phyloP scores from a whole-genome alignment of 2,797 vertebrate species.

The Tadarida brasiliensis region DNA sequence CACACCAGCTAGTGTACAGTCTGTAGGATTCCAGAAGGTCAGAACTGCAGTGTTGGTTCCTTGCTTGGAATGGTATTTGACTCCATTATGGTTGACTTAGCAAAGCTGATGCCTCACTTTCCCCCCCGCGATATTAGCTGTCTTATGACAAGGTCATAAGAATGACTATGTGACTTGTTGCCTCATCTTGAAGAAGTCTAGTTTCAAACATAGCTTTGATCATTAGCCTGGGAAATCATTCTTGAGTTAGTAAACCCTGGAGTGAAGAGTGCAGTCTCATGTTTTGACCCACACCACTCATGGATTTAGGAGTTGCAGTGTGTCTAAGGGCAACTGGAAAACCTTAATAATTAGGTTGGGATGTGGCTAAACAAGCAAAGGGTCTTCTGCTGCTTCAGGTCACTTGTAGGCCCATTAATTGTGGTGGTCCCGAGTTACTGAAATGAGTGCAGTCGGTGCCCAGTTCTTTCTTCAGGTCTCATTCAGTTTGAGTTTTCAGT shows the following conservation, averaged over 20 bases:
- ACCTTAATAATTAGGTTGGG: not conserved
- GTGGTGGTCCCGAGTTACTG: not conserved
- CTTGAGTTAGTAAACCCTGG: not conserved
- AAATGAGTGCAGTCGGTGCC: not conserved
- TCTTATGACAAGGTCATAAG: not conserved
- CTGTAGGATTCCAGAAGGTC: not conserved
- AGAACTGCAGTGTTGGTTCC: not conserved
- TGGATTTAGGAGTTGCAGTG: not conserved
- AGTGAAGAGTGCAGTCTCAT: not conserved
- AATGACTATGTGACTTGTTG: not conserved
- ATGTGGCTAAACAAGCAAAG: not conserved
- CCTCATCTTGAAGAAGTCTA: not conserved
- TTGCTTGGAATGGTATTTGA: not conserved
- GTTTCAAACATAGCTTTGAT: not conserved
- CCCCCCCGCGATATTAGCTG: accelerated
- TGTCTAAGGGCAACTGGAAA: not conserved
- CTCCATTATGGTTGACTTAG: not conserved
- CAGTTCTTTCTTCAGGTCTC: not conserved
- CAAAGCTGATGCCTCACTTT: not conserved
- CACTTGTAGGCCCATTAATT: not conserved
- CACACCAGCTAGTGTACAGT: not conserved
- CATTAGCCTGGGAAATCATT: not conserved
- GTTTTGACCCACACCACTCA: not conserved
- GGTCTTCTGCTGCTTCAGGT: not conserved
- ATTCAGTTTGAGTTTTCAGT: not conserved